Percentiles rank a stretch among this genome's conserved stretches.
Conservation (phyloP, 2,113 vertebrate genomes). For the Nesospiza acunhae region DNA sequence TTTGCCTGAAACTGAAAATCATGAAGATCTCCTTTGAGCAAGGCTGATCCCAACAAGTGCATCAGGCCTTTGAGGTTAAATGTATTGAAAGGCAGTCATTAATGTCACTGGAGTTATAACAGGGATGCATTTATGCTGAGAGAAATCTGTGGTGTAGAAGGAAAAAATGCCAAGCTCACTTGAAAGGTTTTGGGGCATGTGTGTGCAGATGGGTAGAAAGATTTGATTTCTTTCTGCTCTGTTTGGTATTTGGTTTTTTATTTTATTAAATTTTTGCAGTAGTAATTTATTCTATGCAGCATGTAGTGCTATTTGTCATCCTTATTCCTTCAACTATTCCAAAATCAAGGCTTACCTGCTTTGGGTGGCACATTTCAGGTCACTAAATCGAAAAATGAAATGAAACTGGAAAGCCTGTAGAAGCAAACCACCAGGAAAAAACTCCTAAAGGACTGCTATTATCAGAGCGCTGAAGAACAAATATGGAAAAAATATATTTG, state of each 20-base stretch:
- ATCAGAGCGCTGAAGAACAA: not conserved
- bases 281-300: not conserved
- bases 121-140: not conserved
- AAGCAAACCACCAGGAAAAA: not conserved
- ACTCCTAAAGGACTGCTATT: not conserved
- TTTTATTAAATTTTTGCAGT: not conserved
- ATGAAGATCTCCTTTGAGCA: not conserved
- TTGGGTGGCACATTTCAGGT: not conserved
- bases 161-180: not conserved
- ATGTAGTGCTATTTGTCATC: not conserved
- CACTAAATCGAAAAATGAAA: not conserved
- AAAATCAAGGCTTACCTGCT: not conserved
- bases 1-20: not conserved
- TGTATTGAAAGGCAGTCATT: not conserved
- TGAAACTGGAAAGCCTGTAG: not conserved
- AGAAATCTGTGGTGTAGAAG: conserved; percentile 14
- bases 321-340: not conserved
- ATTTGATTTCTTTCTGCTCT: conserved; percentile 66
- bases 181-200: conserved; percentile 43
- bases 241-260: not conserved
- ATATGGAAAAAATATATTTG: not conserved
- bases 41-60: not conserved
- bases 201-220: conserved; percentile 55
- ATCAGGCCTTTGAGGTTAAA: conserved; percentile 3
- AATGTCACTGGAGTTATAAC: not conserved